Base-by-base conservation (phyloP, 2,888 invertebrate genomes). In the Philonicus albiceps region DNA sequence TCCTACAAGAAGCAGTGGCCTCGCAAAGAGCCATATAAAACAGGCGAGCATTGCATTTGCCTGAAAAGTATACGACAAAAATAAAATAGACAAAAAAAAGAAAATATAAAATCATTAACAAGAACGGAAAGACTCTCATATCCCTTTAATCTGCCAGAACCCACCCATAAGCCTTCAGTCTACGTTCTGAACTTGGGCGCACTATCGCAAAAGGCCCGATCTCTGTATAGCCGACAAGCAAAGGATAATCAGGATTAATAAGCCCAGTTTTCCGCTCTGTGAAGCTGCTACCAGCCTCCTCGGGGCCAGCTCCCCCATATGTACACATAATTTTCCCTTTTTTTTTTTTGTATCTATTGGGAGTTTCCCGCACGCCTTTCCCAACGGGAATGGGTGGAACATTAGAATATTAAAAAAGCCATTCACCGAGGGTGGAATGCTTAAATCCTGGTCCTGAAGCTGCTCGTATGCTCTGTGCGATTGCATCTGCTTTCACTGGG, bases 161-260 rank as follows among this genome's bases (percentile, higher is more conserved):
- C 4, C 49, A 30, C 27, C 78, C 49, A 49, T 27, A 49, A 78
- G 78, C 78, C 27, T 30, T 31, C 37, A 40, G 76, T 80, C 80
- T 80, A 49, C 30, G 31, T 80, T 27, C 49, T 80, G 80, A 80
- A 80, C 80, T 80, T 80, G 53, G 27, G 43, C 49, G n/a, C 27
- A 37, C 74, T 37, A 74, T 74, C 74, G 74, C 19, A 64, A 64
- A 64, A 64, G n/a, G 74, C 80, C 49, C 80, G 22, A 31, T 49
- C 53, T 49, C 30, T 80, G 27, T 7, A 34, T 64, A 27, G 64
- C 34, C 55, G 81, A 34, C 55, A 55, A 64, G 81, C 64, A 81
- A n/a, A 31, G 81, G 81, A 81, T 81, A 81, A 81, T 81, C 55
- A 64, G 81, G 81, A 81, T 81, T 81, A 81, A 81, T 81, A 81